These are phyloP conservation scores for Zhuqinia jingwanae DNA, from an alignment of 2,888 invertebrate species.

Conservation along the genomic window DNA sequence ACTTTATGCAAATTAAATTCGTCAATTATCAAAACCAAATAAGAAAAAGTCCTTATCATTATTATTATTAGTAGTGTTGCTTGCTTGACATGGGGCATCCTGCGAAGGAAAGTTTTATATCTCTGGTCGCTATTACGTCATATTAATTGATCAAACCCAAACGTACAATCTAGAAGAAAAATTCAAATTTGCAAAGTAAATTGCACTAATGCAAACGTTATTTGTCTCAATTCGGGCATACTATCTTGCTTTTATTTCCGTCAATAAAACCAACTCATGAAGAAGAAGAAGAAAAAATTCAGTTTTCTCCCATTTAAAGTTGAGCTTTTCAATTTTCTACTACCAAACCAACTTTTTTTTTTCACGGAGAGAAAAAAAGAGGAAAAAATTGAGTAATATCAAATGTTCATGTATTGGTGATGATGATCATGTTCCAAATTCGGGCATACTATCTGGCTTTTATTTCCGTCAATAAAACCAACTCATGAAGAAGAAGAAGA, in stretches of 20 bases:
- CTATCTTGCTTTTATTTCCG: slow-evolving; percentile 15
- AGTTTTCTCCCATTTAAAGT: slow-evolving; percentile 33
- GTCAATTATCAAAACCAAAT: background rate
- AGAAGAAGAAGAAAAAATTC: background rate
- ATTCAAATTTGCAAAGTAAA: slow-evolving; percentile 9
- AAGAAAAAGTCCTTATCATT: background rate
- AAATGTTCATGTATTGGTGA: slow-evolving; percentile 36
- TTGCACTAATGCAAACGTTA: background rate
- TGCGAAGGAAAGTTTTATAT: background rate
- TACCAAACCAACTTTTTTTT: slow-evolving; percentile 1
- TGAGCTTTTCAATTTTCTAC: slow-evolving; percentile 38
- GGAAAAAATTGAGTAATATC: slow-evolving; percentile 46
- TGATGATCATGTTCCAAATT: slow-evolving; percentile 19
- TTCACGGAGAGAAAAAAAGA: background rate
- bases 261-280: slow-evolving; percentile 29
- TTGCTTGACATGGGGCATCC: background rate
- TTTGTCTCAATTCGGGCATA: slow-evolving; percentile 31
- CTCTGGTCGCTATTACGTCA: background rate
- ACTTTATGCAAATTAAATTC: no score
- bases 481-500: background rate
- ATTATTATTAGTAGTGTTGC: no score
- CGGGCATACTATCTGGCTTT: background rate
- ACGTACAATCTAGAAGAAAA: background rate
- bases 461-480: slow-evolving; percentile 35
- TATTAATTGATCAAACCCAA: slow-evolving; percentile 35